Evolutionary conservation across 2,888 invertebrate species (phyloP).

Genomic region (Julus scanicus): DNA sequence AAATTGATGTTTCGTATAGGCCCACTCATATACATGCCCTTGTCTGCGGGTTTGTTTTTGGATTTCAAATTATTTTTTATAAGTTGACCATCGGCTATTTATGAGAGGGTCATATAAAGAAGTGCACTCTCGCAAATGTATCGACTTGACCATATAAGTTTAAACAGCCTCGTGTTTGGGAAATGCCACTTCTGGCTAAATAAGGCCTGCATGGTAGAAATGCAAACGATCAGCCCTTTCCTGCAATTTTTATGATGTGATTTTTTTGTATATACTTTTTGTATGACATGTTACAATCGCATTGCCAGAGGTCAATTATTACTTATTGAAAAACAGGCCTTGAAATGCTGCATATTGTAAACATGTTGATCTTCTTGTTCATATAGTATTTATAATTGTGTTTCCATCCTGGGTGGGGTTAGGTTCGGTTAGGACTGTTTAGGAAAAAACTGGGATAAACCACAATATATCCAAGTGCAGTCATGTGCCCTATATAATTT

Average conservation of each 20-base stretch:
- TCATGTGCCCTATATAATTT: neutral
- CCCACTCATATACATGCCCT: neutral
- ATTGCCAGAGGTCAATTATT: too few species aligned
- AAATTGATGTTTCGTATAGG: neutral
- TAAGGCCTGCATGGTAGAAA: too few species aligned
- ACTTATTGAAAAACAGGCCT: too few species aligned
- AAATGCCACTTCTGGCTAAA: neutral
- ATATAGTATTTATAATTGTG: too few species aligned
- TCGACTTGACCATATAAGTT: neutral
- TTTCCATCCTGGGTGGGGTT: too few species aligned
- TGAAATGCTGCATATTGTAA: too few species aligned
- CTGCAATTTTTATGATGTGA: neutral
- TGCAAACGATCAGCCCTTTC: neutral
- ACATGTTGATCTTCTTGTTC: too few species aligned
- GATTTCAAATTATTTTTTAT: conserved; percentile 31
- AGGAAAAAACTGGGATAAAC: too few species aligned
- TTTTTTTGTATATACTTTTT: too few species aligned
- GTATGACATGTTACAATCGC: too few species aligned
- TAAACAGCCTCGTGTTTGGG: neutral
- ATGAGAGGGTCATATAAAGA: neutral
- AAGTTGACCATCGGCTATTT: conserved; percentile 2
- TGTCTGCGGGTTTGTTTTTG: conserved; percentile 8
- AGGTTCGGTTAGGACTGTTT: too few species aligned
- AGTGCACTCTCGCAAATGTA: neutral
- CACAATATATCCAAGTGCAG: neutral